These are phyloP conservation scores for Camponotus fellah DNA, from an alignment of 2,888 invertebrate species.

Conservation along the genomic window DNA sequence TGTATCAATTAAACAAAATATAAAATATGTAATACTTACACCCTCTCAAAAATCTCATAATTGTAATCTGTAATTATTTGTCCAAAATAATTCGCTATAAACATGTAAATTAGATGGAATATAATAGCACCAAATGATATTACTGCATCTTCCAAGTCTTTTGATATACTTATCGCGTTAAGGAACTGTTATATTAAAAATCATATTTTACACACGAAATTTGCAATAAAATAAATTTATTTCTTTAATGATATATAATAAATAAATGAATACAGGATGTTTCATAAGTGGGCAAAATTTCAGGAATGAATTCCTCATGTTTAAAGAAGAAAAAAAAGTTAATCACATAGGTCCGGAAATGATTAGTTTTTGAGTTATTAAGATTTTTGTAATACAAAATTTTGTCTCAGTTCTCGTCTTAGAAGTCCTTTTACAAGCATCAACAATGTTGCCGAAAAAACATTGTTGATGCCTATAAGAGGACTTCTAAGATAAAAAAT, in stretches of 20 bases:
- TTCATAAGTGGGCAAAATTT: too few relatives aligned
- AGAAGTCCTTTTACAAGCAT: too few relatives aligned
- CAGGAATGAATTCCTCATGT: too few relatives aligned
- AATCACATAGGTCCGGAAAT: too few relatives aligned
- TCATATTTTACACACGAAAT: neutral
- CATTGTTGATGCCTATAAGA: too few relatives aligned
- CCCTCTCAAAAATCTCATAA: slow-evolving; percentile 2
- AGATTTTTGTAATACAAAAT: too few relatives aligned
- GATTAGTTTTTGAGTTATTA: too few relatives aligned
- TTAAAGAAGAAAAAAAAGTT: too few relatives aligned
- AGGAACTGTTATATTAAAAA: neutral
- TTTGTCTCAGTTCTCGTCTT: too few relatives aligned
- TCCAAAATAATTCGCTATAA: neutral
- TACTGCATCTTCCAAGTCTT: neutral
- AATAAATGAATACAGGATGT: too few relatives aligned
- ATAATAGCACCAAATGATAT: neutral
- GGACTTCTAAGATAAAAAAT: too few relatives aligned
- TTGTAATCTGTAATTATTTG: slow-evolving; percentile 2
- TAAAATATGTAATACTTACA: slow-evolving; percentile 16
- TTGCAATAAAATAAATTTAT: neutral
- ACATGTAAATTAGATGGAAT: slow-evolving; percentile 4
- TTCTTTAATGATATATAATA: neutral
- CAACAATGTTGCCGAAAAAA: too few relatives aligned
- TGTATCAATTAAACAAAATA: neutral
- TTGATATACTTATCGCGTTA: neutral